These are phyloP conservation scores for Pseudolaguvia tuberculata DNA, from an alignment of 2,113 vertebrate species.

Conservation along the genomic window DNA sequence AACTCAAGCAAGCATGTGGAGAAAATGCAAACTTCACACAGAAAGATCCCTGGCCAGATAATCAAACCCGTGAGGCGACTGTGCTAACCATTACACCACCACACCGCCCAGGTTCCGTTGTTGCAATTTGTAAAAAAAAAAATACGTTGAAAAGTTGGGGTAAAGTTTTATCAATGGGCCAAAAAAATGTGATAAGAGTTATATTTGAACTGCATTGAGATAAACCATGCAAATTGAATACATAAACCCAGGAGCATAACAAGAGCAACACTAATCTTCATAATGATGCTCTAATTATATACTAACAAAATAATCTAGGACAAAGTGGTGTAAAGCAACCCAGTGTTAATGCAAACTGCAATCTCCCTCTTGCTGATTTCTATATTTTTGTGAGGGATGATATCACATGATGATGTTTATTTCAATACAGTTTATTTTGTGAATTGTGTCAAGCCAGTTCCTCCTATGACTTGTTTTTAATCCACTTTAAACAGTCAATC, in stretches of 20 bases:
- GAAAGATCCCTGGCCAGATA: too few relatives aligned
- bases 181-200: neutral
- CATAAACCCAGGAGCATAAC: neutral
- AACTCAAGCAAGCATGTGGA: too few relatives aligned
- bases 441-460: neutral
- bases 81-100: too few relatives aligned
- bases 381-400: too few relatives aligned
- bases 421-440: neutral
- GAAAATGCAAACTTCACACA: too few relatives aligned
- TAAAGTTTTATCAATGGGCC: neutral
- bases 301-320: neutral
- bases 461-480: neutral
- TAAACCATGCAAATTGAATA: too few relatives aligned
- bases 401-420: neutral
- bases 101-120: too few relatives aligned
- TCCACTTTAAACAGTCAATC: neutral
- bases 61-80: too few relatives aligned
- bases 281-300: neutral
- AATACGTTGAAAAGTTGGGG: neutral
- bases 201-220: neutral
- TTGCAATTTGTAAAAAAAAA: too few relatives aligned
- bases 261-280: neutral
- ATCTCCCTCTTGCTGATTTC: neutral
- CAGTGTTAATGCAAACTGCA: neutral
- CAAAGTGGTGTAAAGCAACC: too few relatives aligned